phyloP scores from a whole-genome alignment of 2,113 vertebrate species.

The Pogonocichla stellata region DNA sequence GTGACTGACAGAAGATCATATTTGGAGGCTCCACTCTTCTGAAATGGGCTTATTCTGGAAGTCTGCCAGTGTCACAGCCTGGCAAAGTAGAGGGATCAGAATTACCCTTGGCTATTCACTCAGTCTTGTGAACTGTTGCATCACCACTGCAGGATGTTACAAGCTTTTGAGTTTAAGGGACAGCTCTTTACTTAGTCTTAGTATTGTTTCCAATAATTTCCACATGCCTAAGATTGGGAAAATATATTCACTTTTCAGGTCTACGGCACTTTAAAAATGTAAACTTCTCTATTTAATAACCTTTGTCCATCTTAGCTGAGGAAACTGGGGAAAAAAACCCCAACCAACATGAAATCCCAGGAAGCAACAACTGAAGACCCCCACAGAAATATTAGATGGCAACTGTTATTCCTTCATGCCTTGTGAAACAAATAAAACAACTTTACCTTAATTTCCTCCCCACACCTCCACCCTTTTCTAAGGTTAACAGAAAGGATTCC shows the following conservation, averaged over 20 bases:
- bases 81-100: slow-evolving; percentile 21
- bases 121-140: slow-evolving; percentile 30
- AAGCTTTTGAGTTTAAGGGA: neutral
- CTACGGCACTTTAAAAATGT: neutral
- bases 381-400: neutral
- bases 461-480: neutral
- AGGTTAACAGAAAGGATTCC: slow-evolving; percentile 39
- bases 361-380: neutral
- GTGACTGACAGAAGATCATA: slow-evolving; percentile 50
- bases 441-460: neutral
- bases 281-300: neutral
- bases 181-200: neutral
- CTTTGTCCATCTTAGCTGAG: neutral
- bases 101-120: slow-evolving; percentile 38
- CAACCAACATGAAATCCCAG: neutral
- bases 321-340: neutral
- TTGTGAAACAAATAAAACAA: neutral
- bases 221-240: neutral
- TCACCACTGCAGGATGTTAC: slow-evolving; percentile 16
- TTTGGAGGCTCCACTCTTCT: slow-evolving; percentile 51
- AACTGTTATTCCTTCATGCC: neutral
- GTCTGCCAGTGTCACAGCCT: slow-evolving; percentile 51
- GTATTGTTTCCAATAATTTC: neutral
- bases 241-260: neutral
- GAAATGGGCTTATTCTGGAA: slow-evolving; percentile 62